Evolutionary conservation across 2,113 vertebrate species (phyloP), one percentile per base, ranked within the genome.

Genomic region (Toxotes jaculatrix): DNA sequence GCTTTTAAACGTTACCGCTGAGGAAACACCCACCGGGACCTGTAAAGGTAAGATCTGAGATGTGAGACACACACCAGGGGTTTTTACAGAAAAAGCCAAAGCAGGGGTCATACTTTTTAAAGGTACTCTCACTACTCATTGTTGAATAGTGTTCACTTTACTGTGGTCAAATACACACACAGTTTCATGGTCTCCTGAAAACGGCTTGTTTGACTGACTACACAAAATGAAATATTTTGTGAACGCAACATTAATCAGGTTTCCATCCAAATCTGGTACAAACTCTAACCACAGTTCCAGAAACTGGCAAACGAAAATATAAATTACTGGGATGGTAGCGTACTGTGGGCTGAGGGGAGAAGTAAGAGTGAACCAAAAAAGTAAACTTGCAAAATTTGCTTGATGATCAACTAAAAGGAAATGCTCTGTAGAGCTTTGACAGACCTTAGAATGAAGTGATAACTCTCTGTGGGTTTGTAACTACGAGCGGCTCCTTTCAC

Each of bases 11-110:
- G 16, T 56, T 11, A 38, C 87, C 83, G 2, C 76, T 80, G 89
- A 84, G 88, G 75, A 80, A 83, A 82, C 73, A 23, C 16, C 82
- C 66, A 70, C 55, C 5, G 51, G 72, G 85, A 83, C 71, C 75
- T 73, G 59, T 51, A 43, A 40, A 67, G 59, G 71, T 49, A 45
- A 67, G 47, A 75, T 47, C 23, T 53, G 34, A 81, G 79, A 63
- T 42, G 65, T 66, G 65, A 77, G 73, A 87, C 66, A 61, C 42
- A 45, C 43, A 62, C 19, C 21, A 47, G 72, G 51, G 60, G 40
- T 6, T n/a, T 76, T 61, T 40, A 77, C 45, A 43, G 12, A 53
- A 42, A 74, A 75, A 57, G 67, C 36, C 13, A 59, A 68, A n/a
- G 27, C 1, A 27, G 63, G 27, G 75, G 74, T 86, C 57, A 49